Evolutionary conservation across 1,140 invertebrate genomes (phyloP).

Genomic region (Drosophila dunni): DNA sequence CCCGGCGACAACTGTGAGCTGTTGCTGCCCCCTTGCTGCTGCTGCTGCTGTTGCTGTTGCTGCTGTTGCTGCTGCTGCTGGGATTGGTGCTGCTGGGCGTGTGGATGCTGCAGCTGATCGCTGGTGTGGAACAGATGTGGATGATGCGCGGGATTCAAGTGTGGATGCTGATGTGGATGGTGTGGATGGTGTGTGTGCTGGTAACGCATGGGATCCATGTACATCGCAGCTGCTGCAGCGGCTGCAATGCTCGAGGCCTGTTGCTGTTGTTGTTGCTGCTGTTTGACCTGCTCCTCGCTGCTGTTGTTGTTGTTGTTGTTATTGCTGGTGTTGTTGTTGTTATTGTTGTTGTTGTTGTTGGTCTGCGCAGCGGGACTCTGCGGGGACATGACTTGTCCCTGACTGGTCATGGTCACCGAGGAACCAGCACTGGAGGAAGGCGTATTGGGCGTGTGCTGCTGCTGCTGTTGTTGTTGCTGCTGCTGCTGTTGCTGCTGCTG

Average conservation of each 20-base stretch:
- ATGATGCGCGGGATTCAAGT: slow-evolving; percentile 84
- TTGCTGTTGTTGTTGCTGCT: slow-evolving; percentile 69
- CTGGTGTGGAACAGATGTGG: slow-evolving; percentile 83
- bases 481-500: slow-evolving; percentile 70
- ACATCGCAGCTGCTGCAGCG: slow-evolving; percentile 84
- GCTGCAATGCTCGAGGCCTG: slow-evolving; percentile 81
- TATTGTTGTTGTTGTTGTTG: slow-evolving; percentile 78
- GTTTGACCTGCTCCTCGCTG: slow-evolving; percentile 68
- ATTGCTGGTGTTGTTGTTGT: slow-evolving; percentile 53
- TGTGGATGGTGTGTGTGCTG: slow-evolving; percentile 81
- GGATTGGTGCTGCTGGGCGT: slow-evolving; percentile 61
- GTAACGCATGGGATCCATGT: slow-evolving; percentile 84
- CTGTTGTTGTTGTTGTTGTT: slow-evolving; percentile 72
- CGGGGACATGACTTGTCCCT: slow-evolving; percentile 82
- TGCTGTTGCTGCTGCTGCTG: slow-evolving; percentile 7
- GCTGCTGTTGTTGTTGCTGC: slow-evolving; percentile 66
- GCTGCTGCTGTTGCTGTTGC: slow-evolving; percentile 48
- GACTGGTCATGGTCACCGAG: slow-evolving; percentile 81
- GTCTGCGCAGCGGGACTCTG: slow-evolving; percentile 72
- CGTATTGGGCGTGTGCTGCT: slow-evolving; percentile 73
- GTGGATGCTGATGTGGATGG: slow-evolving; percentile 82
- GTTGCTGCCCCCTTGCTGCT: slow-evolving; percentile 47
- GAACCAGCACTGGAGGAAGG: slow-evolving; percentile 79
- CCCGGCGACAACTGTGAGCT: slow-evolving; percentile 76
- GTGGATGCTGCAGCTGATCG: slow-evolving; percentile 79